Base-by-base conservation (phyloP, 23 tunicate species). In the Phallusia fumigata region DNA sequence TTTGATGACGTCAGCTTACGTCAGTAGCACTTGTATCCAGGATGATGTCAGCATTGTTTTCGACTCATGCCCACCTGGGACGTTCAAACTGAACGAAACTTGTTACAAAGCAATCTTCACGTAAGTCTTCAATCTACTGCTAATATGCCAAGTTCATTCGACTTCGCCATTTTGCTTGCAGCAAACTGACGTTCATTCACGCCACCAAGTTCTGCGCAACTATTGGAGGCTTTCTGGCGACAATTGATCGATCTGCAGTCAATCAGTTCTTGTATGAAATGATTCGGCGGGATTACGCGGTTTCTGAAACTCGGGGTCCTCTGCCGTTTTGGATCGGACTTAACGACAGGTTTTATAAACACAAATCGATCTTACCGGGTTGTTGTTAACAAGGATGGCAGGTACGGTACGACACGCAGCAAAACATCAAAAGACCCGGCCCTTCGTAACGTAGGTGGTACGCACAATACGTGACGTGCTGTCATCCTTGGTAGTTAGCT, bases 241-340 rank as follows among this genome's bases (percentile, higher is more conserved):
- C 78, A 35, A 74, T 74, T 33, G 10, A 74, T 16, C 22, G 19
- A 1, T 74, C 78, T 2, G 2, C 78, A 1, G 78, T 33, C 11
- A 74, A 74, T 31, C 78, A 74, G 31, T 74, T 74, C 45, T 30
- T 74, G 33, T 74, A 74, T 33, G 78, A 74, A 74, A 74, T 74
- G 78, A 31, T 74, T 24, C 33, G 78, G 19, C 12, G 40, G 10
- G 45, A 74, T 33, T 74, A 74, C 34, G 40, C 78, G 15, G 8
- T 65, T 5, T 28, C 31, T 65, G 74, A 28, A 28, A 5, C 31
- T 2, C 22, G 31, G 11, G 78, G 45, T 5, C 33, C 33, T 19
- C 28, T 74, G n/a, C 33, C 22, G 16, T 74, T 74, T 31, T 74
- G 78, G 78, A 74, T 74, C 35, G 78, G 78, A 10, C 45, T 74